Evolutionary conservation across 2,113 vertebrate species (phyloP).

Genomic region (Epinephelus moara): DNA sequence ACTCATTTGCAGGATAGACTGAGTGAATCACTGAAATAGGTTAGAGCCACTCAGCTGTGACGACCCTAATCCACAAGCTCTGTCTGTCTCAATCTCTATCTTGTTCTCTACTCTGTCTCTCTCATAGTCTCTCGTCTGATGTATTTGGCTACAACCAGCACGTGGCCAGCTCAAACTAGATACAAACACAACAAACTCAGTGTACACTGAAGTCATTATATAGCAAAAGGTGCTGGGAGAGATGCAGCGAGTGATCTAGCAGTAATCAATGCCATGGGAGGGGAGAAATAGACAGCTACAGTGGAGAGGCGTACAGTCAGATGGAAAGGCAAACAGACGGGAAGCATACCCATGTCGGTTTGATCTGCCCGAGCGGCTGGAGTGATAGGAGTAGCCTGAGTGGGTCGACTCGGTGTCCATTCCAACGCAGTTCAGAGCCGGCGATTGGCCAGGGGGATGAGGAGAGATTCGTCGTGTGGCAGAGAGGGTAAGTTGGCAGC

Average conservation of each 20-base stretch:
- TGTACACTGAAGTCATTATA: neutral
- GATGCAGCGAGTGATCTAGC: constrained; percentile 8
- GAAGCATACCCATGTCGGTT: constrained; percentile 91
- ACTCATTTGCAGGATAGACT: constrained; percentile 27
- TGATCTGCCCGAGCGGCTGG: constrained; percentile 92
- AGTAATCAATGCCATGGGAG: neutral
- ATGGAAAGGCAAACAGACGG: constrained; percentile 8
- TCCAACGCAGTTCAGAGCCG: constrained; percentile 65
- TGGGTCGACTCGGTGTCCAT: constrained; percentile 97
- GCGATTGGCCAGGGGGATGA: constrained; percentile 51
- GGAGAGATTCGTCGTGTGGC: constrained; percentile 51
- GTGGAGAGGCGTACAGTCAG: constrained; percentile 4
- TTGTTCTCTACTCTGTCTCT: neutral
- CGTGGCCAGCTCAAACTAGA: neutral
- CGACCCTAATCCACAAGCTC: constrained; percentile 65
- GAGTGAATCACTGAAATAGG: constrained; percentile 60
- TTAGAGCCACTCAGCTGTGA: constrained; percentile 65
- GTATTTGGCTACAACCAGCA: constrained; percentile 23
- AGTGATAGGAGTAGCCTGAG: constrained; percentile 94
- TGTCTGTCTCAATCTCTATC: constrained; percentile 40
- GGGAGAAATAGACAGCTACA: neutral
- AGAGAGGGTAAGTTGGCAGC: constrained; percentile 45
- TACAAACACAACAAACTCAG: constrained; percentile 28
- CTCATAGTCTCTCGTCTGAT: constrained; percentile 23
- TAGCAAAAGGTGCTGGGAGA: neutral